Evolutionary conservation across 2,797 vertebrate species (phyloP).

Genomic region (Lagothrix lagotricha): DNA sequence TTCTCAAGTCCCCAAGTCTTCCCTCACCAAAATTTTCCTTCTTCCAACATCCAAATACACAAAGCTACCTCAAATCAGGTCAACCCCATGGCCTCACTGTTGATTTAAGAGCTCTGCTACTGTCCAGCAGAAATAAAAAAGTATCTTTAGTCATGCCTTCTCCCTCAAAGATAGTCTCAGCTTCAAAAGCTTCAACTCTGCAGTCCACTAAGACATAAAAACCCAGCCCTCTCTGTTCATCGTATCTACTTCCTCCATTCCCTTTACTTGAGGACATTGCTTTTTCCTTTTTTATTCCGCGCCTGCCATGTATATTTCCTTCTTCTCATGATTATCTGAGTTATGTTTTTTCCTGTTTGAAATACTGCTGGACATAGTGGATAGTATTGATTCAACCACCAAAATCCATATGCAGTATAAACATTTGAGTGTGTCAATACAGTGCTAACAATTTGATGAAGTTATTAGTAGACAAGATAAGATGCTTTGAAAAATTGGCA

Average conservation of each 20-base stretch:
- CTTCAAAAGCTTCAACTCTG: neutral
- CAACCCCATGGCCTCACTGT: neutral
- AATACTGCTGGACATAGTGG: neutral
- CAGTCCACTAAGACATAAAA: neutral
- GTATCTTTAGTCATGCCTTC: accelerated
- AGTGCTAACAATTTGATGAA: neutral
- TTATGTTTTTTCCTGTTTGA: neutral
- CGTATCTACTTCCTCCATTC: neutral
- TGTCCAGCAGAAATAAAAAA: neutral
- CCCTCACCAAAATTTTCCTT: neutral
- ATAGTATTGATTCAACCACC: neutral
- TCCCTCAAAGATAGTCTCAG: neutral
- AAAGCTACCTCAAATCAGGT: neutral
- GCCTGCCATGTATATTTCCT: neutral
- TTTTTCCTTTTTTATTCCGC: neutral
- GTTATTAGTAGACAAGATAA: neutral
- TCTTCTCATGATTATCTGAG: neutral
- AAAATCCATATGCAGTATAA: neutral
- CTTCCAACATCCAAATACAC: neutral
- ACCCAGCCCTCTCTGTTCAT: accelerated
- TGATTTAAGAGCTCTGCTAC: neutral
- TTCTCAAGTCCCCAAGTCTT: neutral
- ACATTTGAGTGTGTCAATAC: neutral
- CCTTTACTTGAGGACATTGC: neutral
- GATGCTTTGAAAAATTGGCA: neutral